Evolutionary conservation across 2,888 invertebrate genomes (phyloP), one percentile per base, ranked within the genome.

Genomic region (Watsonalla cultraria): DNA sequence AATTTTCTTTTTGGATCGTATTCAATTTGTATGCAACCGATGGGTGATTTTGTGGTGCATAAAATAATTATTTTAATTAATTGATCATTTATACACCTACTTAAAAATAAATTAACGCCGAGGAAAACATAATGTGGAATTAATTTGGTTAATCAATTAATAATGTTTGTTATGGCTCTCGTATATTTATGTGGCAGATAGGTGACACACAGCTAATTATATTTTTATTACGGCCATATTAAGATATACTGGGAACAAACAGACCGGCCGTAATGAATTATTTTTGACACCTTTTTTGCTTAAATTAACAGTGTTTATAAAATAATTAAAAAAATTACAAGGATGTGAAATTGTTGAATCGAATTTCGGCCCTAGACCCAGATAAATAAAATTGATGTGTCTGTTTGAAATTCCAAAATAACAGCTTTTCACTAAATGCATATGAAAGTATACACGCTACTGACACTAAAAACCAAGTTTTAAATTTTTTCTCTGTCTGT

Each of bases 11-110:
- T 61, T 57, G 46, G 39, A 14, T 45, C 46, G 33, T 45, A 50
- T 45, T 54, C 34, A 52, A 58, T 64, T 55, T 49, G 47, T 62
- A 62, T 64, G 62, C 57, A 62, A 54, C 8, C 45, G 47, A 51
- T 42, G 37, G 14, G 37, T 8, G 34, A 47, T 45, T 51, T 42
- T 7, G 58, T 60, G 53, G 56, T 58, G 64, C 55, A 64, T 65
- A 54, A 61, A 66, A 64, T 65, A 57, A 63, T 59, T 62, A 67
- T 68, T 62, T 45, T 61, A 64, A 65, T 55, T 62, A 58, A 68
- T 67, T 65, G 61, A 66, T 68, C 51, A 67, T 65, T 64, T 60
- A 58, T 37, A 35, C 13, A 13, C 8, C 37, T 37, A 14, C 37
- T 39, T 49, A 37, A 7, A 15, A 35, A 33, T 48, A 37, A 37